Base-by-base conservation (phyloP, 1,140 invertebrate genomes). In the Notospermus geniculatus region DNA sequence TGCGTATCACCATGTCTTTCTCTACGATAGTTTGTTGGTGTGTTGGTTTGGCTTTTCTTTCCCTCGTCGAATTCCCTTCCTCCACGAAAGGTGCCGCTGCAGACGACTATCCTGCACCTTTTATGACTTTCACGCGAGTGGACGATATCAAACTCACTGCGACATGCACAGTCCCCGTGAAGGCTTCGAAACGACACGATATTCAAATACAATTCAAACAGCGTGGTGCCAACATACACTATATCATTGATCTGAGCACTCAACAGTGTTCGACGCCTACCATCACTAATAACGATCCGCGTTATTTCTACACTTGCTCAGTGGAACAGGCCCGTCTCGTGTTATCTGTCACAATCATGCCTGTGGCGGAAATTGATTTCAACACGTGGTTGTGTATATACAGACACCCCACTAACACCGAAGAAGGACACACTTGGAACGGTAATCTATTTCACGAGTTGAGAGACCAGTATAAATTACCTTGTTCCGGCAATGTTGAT, bases 371-470 rank as follows among this genome's bases (percentile, higher is more conserved):
- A 50, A 50, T 50, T 50, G 46, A 50, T n/a, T 50, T 50, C 46
- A 50, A n/a, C n/a, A 50, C 46, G 46, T 50, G 46, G 46, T 50
- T n/a, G 46, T 50, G 46, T 50, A 50, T 50, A 5, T 50, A 50
- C n/a, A 5, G 5, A 7, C n/a, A 50, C 25, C 46, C 46, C 19
- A 50, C 25, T 23, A 9, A 9, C 5, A 27, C 19, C n/a, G 11
- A 11, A 11, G 46, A 50, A 4, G 46, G 46, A 23, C 46, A 50
- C n/a, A n/a, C 46, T 4, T 50, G 46, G 46, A 23, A 5, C n/a
- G n/a, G 5, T 7, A 50, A 50, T n/a, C 5, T 5, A 7, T n/a
- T 5, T 50, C n/a, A 50, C 46, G 46, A 50, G n/a, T 50, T 50
- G 25, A 5, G 46, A 5, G 46, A 50, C 25, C 4, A 5, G 46